Evolutionary conservation across 2,113 vertebrate genomes (phyloP).

Genomic region (zebrafish (Danio rerio)): GRCz12tu NC_133185.1:18514501-18515000

Average conservation of each 20-base stretch:
- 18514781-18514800: background rate
- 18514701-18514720: background rate
- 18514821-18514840: background rate
- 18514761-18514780: background rate
- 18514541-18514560: background rate
- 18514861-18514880: background rate
- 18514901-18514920: background rate
- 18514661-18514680: background rate
- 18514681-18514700: background rate
- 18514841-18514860: background rate
- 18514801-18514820: background rate
- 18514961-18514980: slow-evolving; percentile 26
- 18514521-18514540: background rate
- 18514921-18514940: slow-evolving; percentile 4
- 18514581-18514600: background rate
- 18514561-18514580: background rate
- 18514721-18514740: background rate
- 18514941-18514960: background rate
- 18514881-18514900: background rate
- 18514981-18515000: slow-evolving; percentile 36
- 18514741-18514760: background rate
- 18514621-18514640: background rate
- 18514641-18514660: background rate
- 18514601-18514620: background rate
- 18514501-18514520: background rate